Conservation (phyloP, 2,113 vertebrate genomes). For the Sardina pilchardus region DNA sequence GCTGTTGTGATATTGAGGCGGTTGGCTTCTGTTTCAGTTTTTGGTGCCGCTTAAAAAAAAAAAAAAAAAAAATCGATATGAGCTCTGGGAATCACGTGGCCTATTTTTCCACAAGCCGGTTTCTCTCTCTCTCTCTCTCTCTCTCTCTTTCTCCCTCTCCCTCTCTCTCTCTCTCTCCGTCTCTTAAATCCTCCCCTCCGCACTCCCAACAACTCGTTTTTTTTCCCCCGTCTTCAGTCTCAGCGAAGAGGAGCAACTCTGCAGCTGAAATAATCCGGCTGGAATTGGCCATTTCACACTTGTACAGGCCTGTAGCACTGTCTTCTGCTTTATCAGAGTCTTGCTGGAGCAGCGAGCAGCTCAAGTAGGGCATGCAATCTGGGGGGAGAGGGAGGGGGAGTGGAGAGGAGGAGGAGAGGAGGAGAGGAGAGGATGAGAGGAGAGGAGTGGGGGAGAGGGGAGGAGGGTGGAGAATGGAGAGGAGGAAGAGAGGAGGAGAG, state of each 20-base stretch:
- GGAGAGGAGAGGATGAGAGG: neutral
- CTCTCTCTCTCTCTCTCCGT: neutral
- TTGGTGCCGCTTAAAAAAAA: constrained; percentile 25
- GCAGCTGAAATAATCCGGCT: constrained; percentile 40
- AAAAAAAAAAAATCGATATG: neutral
- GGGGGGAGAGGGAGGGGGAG: constrained; percentile 33
- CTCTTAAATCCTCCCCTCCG: neutral
- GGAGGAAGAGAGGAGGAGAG: neutral
- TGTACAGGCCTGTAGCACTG: constrained; percentile 39
- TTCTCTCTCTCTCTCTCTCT: neutral
- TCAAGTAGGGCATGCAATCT: neutral
- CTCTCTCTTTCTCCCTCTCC: neutral
- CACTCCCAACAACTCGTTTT: neutral
- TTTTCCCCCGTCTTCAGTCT: neutral
- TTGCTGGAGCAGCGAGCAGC: neutral
- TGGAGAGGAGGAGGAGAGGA: neutral
- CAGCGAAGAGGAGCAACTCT: neutral
- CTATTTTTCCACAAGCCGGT: neutral
- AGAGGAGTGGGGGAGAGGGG: neutral
- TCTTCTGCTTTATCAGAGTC: constrained; percentile 8
- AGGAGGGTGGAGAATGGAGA: neutral
- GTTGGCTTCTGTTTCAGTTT: neutral
- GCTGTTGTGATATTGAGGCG: neutral
- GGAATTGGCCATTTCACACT: constrained; percentile 62
- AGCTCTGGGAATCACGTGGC: constrained; percentile 13